phyloP scores from a whole-genome alignment of 2,888 invertebrate species.

The Ichneumoninae sp. region DNA sequence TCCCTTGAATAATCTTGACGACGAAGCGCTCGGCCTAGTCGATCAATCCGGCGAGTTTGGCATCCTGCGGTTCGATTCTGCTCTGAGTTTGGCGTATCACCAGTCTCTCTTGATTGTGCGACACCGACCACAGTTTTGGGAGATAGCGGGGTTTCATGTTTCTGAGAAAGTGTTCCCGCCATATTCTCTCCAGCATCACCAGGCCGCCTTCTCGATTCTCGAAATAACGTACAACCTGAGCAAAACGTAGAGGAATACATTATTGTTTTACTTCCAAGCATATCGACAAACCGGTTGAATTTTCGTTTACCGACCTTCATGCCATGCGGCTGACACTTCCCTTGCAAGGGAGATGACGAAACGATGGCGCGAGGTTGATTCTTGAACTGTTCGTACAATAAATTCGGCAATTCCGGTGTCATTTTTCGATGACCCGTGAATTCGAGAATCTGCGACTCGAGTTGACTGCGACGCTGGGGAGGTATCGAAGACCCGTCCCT shows the following conservation, averaged over 20 bases:
- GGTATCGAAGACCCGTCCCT: constrained; percentile 78
- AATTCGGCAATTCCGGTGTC: constrained; percentile 73
- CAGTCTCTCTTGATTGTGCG: constrained; percentile 89
- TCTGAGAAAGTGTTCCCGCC: constrained; percentile 91
- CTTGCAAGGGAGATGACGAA: constrained; percentile 55
- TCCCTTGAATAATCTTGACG: constrained; percentile 67
- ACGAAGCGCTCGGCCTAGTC: constrained; percentile 51
- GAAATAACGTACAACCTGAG: constrained; percentile 87
- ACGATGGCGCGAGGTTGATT: constrained; percentile 49
- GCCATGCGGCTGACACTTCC: constrained; percentile 78
- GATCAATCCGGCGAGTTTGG: constrained; percentile 78
- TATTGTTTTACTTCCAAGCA: neutral
- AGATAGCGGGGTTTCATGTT: constrained; percentile 90
- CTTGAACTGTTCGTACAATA: constrained; percentile 74
- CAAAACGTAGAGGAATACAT: neutral
- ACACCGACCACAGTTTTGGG: constrained; percentile 91
- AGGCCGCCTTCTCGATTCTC: constrained; percentile 86
- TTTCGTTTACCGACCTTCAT: constrained; percentile 72
- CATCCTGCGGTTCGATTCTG: constrained; percentile 80
- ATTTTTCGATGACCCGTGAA: constrained; percentile 75
- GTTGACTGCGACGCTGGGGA: constrained; percentile 74
- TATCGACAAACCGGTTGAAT: constrained; percentile 2
- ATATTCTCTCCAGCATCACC: constrained; percentile 89
- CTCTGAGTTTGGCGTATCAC: constrained; percentile 80
- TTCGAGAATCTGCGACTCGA: constrained; percentile 76